Evolutionary conservation across 2,888 invertebrate species (phyloP).

Genomic region (Ctena decussata): DNA sequence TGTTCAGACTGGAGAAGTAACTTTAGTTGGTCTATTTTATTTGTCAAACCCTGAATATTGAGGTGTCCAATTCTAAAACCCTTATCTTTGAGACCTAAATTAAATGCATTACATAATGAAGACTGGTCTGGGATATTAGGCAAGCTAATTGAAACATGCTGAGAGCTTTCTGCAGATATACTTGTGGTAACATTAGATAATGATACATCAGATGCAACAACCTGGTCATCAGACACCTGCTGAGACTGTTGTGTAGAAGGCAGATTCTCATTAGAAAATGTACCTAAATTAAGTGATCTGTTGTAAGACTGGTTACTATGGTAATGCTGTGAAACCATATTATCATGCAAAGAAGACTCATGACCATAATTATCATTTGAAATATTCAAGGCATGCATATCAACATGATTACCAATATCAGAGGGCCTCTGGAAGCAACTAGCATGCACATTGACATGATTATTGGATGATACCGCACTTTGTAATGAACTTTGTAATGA

Average conservation of each 20-base stretch:
- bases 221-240: neutral
- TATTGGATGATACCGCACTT: neutral
- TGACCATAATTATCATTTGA: neutral
- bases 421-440: neutral
- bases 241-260: neutral
- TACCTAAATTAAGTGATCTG: neutral
- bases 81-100: no score
- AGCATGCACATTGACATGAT: neutral
- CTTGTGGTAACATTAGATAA: neutral
- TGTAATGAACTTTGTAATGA: neutral
- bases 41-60: no score
- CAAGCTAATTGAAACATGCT: no score
- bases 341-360: neutral
- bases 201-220: neutral
- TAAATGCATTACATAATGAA: no score
- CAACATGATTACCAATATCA: neutral
- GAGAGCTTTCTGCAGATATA: no score
- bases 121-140: no score
- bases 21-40: no score
- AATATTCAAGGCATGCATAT: neutral
- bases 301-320: neutral
- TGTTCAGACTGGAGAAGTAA: no score
- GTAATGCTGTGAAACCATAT: neutral
- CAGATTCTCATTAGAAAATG: neutral
- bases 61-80: no score